Conservation (phyloP, 2,113 vertebrate genomes). For the Halichoerus grypus region DNA sequence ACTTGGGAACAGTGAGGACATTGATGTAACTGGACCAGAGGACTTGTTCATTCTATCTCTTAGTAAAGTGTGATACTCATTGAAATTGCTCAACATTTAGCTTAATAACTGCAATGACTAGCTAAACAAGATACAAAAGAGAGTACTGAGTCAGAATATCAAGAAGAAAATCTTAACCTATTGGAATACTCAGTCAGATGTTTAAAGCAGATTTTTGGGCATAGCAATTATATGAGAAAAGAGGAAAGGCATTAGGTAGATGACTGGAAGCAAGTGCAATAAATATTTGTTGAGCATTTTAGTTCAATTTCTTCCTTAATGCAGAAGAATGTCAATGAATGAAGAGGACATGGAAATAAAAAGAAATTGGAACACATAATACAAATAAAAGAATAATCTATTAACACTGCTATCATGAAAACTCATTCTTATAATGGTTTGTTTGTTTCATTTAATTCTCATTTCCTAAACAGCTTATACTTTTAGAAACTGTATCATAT, state of each 20-base stretch:
- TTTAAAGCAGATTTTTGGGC: neutral
- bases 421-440: neutral
- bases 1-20: neutral
- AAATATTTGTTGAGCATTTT: slow-evolving; percentile 22
- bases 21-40: neutral
- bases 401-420: neutral
- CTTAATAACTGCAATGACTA: neutral
- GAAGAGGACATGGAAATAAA: slow-evolving; percentile 35
- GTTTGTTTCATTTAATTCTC: slow-evolving; percentile 51
- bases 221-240: neutral
- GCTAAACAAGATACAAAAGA: neutral
- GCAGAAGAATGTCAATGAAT: neutral
- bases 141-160: neutral
- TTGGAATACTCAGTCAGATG: neutral
- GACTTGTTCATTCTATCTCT: neutral
- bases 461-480: slow-evolving; percentile 56
- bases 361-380: slow-evolving; percentile 33
- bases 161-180: neutral
- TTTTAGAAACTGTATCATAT: slow-evolving; percentile 48
- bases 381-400: slow-evolving; percentile 59
- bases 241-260: neutral
- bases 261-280: neutral
- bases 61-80: neutral
- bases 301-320: slow-evolving; percentile 29
- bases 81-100: neutral